Evolutionary conservation across 2,888 invertebrate species (phyloP).

Genomic region (Epinotia demarniana): DNA sequence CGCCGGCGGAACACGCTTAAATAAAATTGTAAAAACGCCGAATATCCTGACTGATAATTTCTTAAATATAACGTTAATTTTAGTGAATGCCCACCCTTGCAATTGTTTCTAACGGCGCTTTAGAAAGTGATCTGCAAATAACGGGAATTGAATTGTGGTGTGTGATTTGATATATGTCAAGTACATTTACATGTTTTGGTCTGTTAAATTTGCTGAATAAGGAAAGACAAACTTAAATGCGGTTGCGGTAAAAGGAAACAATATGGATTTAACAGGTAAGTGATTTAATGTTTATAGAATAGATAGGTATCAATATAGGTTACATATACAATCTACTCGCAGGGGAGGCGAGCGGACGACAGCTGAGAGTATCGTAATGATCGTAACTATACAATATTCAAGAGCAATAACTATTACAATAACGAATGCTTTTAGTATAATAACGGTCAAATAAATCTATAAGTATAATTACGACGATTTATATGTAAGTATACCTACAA

Average conservation of each 20-base stretch:
- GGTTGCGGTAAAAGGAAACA: neutral
- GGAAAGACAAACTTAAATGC: conserved; percentile 4
- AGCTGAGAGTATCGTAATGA: neutral
- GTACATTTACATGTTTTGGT: neutral
- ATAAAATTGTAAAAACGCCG: neutral
- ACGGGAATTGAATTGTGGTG: neutral
- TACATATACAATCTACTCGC: neutral
- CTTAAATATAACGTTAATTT: neutral
- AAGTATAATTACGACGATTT: no score
- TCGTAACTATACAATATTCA: no score
- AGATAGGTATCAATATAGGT: no score
- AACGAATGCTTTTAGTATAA: no score
- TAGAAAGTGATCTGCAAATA: neutral
- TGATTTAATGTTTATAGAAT: neutral
- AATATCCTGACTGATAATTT: neutral
- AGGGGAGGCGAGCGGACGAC: neutral
- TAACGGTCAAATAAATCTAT: no score
- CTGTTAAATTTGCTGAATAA: neutral
- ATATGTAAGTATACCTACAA: no score
- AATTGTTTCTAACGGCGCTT: neutral
- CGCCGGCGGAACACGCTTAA: neutral
- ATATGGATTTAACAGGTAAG: conserved; percentile 48
- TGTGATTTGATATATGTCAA: neutral
- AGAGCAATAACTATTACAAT: no score
- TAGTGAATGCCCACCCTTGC: neutral